A percentile compares a stretch with the other conserved stretches of the same genome.
phyloP scores from a whole-genome alignment of 2,113 vertebrate genomes.

The Cololabis saira region DNA sequence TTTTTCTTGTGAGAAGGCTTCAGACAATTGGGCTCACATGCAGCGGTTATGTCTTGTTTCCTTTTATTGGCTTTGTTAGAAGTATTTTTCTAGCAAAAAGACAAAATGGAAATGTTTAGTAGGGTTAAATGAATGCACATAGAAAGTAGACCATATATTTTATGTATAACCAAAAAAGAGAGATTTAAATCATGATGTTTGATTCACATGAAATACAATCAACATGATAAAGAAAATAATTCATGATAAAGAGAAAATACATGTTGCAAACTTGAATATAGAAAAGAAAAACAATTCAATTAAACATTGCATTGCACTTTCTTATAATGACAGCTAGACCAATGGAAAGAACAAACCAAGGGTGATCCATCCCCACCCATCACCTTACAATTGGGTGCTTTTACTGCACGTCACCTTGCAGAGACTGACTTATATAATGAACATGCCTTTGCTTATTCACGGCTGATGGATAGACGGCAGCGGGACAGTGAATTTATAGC shows the following conservation, averaged over 20 bases:
- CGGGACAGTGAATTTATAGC: conserved; percentile 76
- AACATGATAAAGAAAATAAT: not conserved
- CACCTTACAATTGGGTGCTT: conserved; percentile 21
- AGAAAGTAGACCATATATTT: conserved; percentile 22
- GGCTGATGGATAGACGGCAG: conserved; percentile 59
- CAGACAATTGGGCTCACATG: conserved; percentile 61
- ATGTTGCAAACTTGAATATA: not conserved
- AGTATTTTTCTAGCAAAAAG: conserved; percentile 71
- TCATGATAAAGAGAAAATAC: no score
- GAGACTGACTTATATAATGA: conserved; percentile 22
- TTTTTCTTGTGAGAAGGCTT: conserved; percentile 65
- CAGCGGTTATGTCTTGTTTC: conserved; percentile 63
- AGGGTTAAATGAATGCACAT: conserved; percentile 43
- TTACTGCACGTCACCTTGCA: conserved; percentile 21
- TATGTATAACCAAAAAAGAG: conserved; percentile 18
- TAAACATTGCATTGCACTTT: not conserved
- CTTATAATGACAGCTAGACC: not conserved
- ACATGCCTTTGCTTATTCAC: conserved; percentile 60
- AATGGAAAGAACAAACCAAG: not conserved
- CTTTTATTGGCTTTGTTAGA: conserved; percentile 75
- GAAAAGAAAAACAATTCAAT: not conserved
- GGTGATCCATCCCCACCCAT: no score
- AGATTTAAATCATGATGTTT: conserved; percentile 4
- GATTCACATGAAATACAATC: not conserved
- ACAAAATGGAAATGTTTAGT: conserved; percentile 68